A percentile compares a stretch with the other conserved stretches of the same genome.
Conservation (phyloP, 1,140 invertebrate species). For the Neodiprion pinetum region DNA sequence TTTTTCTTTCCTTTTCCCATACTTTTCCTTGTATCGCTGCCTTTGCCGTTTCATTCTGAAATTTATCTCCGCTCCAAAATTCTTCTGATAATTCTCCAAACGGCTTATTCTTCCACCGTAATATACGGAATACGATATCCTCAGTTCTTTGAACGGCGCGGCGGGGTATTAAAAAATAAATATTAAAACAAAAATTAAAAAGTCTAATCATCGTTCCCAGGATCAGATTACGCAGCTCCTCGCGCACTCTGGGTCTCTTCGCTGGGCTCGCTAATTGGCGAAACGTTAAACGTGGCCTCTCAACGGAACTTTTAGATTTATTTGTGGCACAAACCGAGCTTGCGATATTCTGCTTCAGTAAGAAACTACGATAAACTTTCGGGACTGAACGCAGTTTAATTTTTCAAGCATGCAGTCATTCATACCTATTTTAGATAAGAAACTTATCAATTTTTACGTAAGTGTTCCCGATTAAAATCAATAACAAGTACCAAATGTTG, state of each 20-base stretch:
- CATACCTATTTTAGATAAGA: too few species aligned
- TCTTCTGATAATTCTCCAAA: background rate
- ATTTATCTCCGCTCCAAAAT: background rate
- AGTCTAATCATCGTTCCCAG: constrained; percentile 2
- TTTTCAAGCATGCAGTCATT: too few species aligned
- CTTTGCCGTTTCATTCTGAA: background rate
- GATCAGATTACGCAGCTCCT: background rate
- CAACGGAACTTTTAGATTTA: background rate
- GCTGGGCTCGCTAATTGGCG: background rate
- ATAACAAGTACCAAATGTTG: too few species aligned
- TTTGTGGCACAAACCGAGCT: background rate
- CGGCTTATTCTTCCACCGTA: background rate
- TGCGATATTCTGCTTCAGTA: too few species aligned
- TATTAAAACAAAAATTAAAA: background rate
- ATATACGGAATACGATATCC: background rate
- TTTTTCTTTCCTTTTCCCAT: background rate
- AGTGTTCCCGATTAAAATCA: too few species aligned
- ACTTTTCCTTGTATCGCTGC: background rate
- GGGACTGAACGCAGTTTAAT: too few species aligned
- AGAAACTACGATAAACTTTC: too few species aligned
- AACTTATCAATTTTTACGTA: too few species aligned
- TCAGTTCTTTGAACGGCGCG: background rate
- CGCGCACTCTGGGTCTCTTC: background rate
- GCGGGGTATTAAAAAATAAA: constrained; percentile 4
- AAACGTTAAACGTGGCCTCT: constrained; percentile 1